phyloP scores from a whole-genome alignment of 1,140 invertebrate genomes.

The Campoletis sonorensis region DNA sequence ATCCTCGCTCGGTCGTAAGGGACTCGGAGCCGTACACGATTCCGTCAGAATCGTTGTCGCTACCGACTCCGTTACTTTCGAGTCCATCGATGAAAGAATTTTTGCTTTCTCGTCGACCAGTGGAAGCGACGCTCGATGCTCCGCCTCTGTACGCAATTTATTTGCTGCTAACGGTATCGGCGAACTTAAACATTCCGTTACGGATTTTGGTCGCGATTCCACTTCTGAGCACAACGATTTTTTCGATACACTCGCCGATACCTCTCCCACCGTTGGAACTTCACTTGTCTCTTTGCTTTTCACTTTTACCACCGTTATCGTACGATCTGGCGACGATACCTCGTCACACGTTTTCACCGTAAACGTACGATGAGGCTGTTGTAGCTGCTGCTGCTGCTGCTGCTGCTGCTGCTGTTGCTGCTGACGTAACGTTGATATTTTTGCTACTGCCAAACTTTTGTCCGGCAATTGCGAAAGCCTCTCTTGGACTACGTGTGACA shows the following conservation, averaged over 20 bases:
- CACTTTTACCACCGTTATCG: neutral
- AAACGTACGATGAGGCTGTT: conserved; percentile 51
- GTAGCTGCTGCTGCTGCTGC: conserved; percentile 43
- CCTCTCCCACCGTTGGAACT: conserved; percentile 2
- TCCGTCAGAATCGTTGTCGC: conserved; percentile 77
- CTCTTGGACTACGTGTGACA: conserved; percentile 74
- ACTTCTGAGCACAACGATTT: conserved; percentile 46
- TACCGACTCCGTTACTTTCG: conserved; percentile 55
- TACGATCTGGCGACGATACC: conserved; percentile 6
- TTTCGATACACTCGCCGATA: conserved; percentile 35
- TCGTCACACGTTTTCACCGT: conserved; percentile 40
- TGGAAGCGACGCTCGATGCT: too few relatives aligned
- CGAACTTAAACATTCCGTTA: conserved; percentile 60
- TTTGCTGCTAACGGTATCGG: conserved; percentile 55
- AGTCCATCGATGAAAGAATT: conserved; percentile 54
- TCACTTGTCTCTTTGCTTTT: conserved; percentile 23
- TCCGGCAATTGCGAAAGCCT: conserved; percentile 49
- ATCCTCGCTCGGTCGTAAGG: conserved; percentile 70
- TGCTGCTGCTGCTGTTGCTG: conserved; percentile 41
- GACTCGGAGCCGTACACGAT: conserved; percentile 79
- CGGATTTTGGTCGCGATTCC: conserved; percentile 61
- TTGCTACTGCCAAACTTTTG: conserved; percentile 42
- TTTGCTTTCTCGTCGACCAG: conserved; percentile 42
- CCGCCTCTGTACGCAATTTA: conserved; percentile 63
- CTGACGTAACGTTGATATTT: conserved; percentile 22